Evolutionary conservation across 2,113 vertebrate genomes (phyloP), one percentile per base, ranked within the genome.

Genomic region (Pomatorhinus ruficollis): DNA sequence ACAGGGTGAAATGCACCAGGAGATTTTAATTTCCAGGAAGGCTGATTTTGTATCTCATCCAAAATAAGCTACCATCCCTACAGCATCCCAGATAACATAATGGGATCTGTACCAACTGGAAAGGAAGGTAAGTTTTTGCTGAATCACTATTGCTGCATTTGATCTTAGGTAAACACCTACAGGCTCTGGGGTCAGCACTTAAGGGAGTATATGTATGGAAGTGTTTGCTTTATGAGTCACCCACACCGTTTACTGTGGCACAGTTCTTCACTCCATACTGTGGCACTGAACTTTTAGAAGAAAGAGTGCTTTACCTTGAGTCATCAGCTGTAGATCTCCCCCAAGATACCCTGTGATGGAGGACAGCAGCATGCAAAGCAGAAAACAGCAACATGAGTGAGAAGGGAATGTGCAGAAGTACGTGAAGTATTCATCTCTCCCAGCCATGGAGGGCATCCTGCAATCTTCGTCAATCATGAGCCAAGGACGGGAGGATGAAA

Each of bases 41-140:
- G 17, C 37, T 74, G 30, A 54, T 64, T 83, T 88, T 88, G 16
- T 49, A 15, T 52, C 27, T 78, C 10, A 77, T 76, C 50, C 42
- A 85, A 61, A 95, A 89, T 54, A 54, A 3, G 2, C 42, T 57
- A 22, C 50, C 39, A 39, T 68, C 5, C 1, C 31, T 69, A 9
- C 10, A 52, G 35, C 47, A 54, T 52, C 42, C 60, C 45, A 49
- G 49, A 50, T 78, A 93, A 78, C 12, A 6, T 60, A 42, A n/a
- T 40, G 15, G 23, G 8, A 44, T 89, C n/a, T 14, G 65, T 23
- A 37, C 24, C 40, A 64, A 31, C 40, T 61, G 64, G 61, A 40
- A 87, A 79, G 35, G 35, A 90, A 60, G 33, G 50, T 33, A 70
- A 81, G 14, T 37, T 86, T 79, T 92, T 93, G 68, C 92, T 89